These are phyloP conservation scores for Eubasilissa splendida DNA, from an alignment of 2,888 invertebrate species.

Conservation along the genomic window DNA sequence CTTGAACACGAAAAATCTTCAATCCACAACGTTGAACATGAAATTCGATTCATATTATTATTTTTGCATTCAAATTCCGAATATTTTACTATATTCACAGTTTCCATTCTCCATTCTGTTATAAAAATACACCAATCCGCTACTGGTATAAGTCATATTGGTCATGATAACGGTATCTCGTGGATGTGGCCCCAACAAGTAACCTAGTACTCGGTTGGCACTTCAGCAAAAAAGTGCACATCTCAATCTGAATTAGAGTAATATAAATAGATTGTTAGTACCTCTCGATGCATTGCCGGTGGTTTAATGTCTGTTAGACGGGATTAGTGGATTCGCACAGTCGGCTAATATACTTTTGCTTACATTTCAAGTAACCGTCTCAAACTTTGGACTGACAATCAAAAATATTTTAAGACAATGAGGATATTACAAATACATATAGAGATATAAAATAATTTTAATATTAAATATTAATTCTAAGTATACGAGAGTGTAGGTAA, in stretches of 20 bases:
- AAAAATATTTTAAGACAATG: background rate
- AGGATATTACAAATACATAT: too few relatives aligned
- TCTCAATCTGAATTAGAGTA: background rate
- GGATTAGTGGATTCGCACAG: background rate
- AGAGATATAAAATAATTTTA: too few relatives aligned
- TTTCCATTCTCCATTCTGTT: too few relatives aligned
- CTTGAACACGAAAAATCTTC: too few relatives aligned
- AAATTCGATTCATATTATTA: too few relatives aligned
- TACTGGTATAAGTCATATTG: background rate
- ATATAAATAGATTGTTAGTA: background rate
- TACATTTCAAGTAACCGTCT: background rate
- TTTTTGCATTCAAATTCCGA: too few relatives aligned
- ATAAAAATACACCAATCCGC: too few relatives aligned
- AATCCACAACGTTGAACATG: too few relatives aligned
- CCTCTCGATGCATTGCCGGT: background rate
- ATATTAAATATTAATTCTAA: too few relatives aligned
- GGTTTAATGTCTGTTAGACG: background rate
- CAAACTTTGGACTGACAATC: background rate
- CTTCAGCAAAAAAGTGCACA: slow-evolving; percentile 2
- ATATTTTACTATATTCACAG: too few relatives aligned
- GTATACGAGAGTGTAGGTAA: too few relatives aligned
- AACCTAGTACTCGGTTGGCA: background rate
- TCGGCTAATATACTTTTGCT: background rate
- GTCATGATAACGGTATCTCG: slow-evolving; percentile 5
- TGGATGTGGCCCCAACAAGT: background rate